Percentiles rank a stretch among this genome's conserved stretches.
These are phyloP conservation scores for Lepidocyrtoides sp. DNA, from an alignment of 2,888 invertebrate genomes.

Conservation along the genomic window DNA sequence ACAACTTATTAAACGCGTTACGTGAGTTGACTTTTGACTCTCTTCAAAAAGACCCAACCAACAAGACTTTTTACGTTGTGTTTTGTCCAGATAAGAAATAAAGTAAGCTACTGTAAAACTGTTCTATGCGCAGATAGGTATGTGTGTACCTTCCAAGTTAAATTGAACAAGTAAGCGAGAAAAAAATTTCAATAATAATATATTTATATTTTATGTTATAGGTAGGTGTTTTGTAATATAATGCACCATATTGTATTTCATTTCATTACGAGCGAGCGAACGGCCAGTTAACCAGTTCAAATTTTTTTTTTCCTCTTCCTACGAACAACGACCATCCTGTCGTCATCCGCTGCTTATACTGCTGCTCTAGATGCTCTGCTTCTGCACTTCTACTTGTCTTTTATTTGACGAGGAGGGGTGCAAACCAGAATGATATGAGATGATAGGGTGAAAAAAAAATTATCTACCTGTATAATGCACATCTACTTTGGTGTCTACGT, in stretches of 20 bases:
- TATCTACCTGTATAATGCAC: too few species aligned
- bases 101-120: constrained; percentile 21
- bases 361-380: not conserved
- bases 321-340: not conserved
- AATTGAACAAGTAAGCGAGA: too few species aligned
- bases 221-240: not conserved
- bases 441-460: not conserved
- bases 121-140: not conserved
- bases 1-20: not conserved
- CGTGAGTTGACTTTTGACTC: constrained; percentile 41
- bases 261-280: not conserved
- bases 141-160: not conserved
- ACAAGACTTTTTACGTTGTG: not conserved
- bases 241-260: not conserved
- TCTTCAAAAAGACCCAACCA: not conserved
- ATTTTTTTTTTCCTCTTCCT: constrained; percentile 49
- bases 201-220: not conserved
- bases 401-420: not conserved
- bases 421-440: not conserved
- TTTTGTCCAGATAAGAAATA: not conserved
- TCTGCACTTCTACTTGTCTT: not conserved
- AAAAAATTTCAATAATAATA: too few species aligned
- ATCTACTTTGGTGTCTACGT: too few species aligned
- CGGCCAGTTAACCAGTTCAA: constrained; percentile 55
- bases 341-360: not conserved